Evolutionary conservation across 2,888 invertebrate species (phyloP), one percentile per base, ranked within the genome.

Genomic region (Laspeyria flexula): DNA sequence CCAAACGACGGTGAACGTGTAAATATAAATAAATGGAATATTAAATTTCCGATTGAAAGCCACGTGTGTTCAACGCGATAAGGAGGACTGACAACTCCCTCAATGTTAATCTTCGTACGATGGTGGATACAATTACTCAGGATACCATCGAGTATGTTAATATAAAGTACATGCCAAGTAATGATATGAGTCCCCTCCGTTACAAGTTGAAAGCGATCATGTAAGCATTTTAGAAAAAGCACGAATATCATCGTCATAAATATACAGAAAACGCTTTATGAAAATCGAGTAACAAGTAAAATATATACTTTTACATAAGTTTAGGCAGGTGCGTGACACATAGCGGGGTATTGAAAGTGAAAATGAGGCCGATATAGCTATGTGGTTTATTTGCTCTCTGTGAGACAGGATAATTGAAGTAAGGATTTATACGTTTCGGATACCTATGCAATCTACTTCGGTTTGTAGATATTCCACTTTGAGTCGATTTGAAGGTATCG

Each of bases 391-490:
- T 87, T 85, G 79, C 79, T 80, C 73, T 78, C 78, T 76, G 63
- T 78, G 82, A 82, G 85, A 85, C 83, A 81, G 76, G 81, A 86
- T 88, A 88, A 90, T 88, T 90, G 86, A 88, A 90, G 83, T 80
- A 82, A 84, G 85, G 85, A 88, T 89, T 88, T 86, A 90, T 88
- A 81, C 77, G 80, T 83, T 83, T 80, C 82, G 79, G 81, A 85
- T 84, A 79, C 3, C 3, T 21, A 2, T 85, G 75, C 77, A 77
- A 79, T 78, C 74, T 79, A 75, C 77, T 77, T 75, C 67, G 61
- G 72, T 51, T 60, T 60, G 42, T 62, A 62, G 50, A 53, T 60
- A 62, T 50, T 43, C 43, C 49, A 55, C 57, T 66, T 68, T 57
- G 65, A 66, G 27, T 53, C 39, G 43, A 47, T 46, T 55, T 16